Evolutionary conservation across 2,797 vertebrate species (phyloP).

Genomic region (Gymnodraco acuticeps): DNA sequence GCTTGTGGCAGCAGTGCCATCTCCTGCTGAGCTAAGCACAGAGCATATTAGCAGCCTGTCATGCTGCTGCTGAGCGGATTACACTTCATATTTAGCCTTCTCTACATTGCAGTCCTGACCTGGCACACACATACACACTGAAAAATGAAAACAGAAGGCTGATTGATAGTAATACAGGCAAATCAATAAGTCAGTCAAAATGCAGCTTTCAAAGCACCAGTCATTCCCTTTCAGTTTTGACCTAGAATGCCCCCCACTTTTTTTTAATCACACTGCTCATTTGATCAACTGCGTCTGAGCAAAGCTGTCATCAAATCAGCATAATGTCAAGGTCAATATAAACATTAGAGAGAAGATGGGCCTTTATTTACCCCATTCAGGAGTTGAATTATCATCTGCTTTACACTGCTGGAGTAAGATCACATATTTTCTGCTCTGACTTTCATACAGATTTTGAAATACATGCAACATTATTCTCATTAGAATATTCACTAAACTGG

Average conservation of each 20-base stretch:
- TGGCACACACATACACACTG: constrained; percentile 12
- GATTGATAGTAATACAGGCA: constrained; percentile 22
- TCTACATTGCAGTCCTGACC: constrained; percentile 41
- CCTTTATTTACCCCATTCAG: no score
- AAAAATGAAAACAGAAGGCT: constrained; percentile 18
- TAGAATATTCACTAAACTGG: neutral
- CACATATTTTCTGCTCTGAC: neutral
- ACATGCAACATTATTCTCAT: neutral
- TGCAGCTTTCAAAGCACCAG: constrained; percentile 52
- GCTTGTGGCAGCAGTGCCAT: constrained; percentile 75
- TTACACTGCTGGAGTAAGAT: neutral
- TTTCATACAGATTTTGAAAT: neutral
- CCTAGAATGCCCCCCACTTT: constrained; percentile 13
- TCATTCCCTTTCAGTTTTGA: constrained; percentile 54
- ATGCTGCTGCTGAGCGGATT: constrained; percentile 64
- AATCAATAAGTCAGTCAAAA: constrained; percentile 53
- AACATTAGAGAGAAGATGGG: no score
- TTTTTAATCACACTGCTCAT: constrained; percentile 21
- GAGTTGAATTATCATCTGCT: constrained; percentile 6
- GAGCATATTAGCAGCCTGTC: constrained; percentile 63
- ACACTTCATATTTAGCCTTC: constrained; percentile 35
- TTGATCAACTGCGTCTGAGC: constrained; percentile 10
- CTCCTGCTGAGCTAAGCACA: constrained; percentile 76
- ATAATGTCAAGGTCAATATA: neutral
- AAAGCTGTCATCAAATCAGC: constrained; percentile 33